A percentile compares a stretch with the other conserved stretches of the same genome.
phyloP scores from a whole-genome alignment of 2,797 vertebrate genomes.

The Poeciliopsis paucimaculata region DNA sequence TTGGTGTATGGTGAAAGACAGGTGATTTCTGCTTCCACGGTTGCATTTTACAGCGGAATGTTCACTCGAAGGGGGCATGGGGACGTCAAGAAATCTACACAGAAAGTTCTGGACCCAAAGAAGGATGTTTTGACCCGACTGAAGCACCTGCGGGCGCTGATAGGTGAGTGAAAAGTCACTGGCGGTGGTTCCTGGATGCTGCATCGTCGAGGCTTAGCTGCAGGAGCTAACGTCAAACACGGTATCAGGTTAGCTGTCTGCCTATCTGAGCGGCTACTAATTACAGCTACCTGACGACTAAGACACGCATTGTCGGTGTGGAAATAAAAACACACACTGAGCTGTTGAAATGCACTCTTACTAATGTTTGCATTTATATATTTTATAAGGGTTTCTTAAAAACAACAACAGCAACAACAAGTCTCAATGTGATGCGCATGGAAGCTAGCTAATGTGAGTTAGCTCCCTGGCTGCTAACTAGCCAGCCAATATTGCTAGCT shows the following conservation, averaged over 20 bases:
- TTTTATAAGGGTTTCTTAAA: neutral
- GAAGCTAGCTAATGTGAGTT: constrained; percentile 61
- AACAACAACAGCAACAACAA: constrained; percentile 7
- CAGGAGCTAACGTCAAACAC: constrained; percentile 60
- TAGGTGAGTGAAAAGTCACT: constrained; percentile 87
- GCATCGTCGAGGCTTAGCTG: constrained; percentile 45
- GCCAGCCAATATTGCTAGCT: constrained; percentile 58
- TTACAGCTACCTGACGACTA: constrained; percentile 19
- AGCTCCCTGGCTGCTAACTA: constrained; percentile 59
- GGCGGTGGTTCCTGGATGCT: constrained; percentile 50
- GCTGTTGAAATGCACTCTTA: neutral
- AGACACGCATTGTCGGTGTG: neutral
- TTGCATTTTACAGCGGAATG: constrained; percentile 86
- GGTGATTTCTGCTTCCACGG: constrained; percentile 76
- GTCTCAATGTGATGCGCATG: constrained; percentile 41
- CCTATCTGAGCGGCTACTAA: constrained; percentile 34
- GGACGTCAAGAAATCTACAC: constrained; percentile 98
- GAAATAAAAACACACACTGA: too few species aligned
- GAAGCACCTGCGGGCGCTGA: constrained; percentile 93
- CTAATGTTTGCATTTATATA: neutral
- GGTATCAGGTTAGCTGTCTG: constrained; percentile 58
- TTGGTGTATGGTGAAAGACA: constrained; percentile 77
- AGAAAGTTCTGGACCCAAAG: constrained; percentile 99
- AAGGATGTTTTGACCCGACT: constrained; percentile 95
- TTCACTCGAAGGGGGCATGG: constrained; percentile 96